Percentiles rank a stretch among this genome's conserved stretches.
Conservation (phyloP, 37 sponge, comb jelly and placozoan genomes). For the Petrosia ficiformis region DNA sequence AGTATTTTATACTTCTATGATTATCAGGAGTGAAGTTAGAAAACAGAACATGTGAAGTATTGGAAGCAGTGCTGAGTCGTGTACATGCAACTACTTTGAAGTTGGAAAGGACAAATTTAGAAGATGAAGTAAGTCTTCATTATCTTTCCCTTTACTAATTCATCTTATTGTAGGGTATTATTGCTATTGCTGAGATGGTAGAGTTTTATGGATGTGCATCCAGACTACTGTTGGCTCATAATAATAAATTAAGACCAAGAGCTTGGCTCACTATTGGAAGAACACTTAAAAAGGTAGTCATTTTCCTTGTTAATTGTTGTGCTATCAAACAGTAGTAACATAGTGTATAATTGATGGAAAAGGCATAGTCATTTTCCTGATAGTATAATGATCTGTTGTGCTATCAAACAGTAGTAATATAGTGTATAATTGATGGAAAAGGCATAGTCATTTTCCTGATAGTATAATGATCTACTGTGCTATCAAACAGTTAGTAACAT, state of each 20-base stretch:
- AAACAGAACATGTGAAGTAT: conserved; percentile 71
- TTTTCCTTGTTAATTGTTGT: neutral
- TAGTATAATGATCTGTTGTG: no score
- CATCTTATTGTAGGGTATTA: conserved; percentile 56
- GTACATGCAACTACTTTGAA: conserved; percentile 65
- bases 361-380: no score
- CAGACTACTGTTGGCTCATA: conserved; percentile 51
- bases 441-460: no score
- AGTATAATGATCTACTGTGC: no score
- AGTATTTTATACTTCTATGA: neutral
- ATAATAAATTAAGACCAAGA: conserved; percentile 63
- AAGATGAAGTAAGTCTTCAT: conserved; percentile 71
- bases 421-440: no score
- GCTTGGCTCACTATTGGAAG: conserved; percentile 84
- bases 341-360: no score
- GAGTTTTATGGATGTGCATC: conserved; percentile 89
- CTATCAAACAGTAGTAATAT: no score
- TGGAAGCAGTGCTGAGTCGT: conserved; percentile 79
- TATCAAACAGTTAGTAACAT: no score
- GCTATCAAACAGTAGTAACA: neutral
- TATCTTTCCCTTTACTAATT: neutral
- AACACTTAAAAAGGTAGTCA: conserved; percentile 74
- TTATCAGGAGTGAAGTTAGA: conserved; percentile 61
- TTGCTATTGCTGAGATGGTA: conserved; percentile 92
- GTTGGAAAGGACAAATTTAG: conserved; percentile 67